phyloP scores from a whole-genome alignment of 2,888 invertebrate species.

The Formica aserva region DNA sequence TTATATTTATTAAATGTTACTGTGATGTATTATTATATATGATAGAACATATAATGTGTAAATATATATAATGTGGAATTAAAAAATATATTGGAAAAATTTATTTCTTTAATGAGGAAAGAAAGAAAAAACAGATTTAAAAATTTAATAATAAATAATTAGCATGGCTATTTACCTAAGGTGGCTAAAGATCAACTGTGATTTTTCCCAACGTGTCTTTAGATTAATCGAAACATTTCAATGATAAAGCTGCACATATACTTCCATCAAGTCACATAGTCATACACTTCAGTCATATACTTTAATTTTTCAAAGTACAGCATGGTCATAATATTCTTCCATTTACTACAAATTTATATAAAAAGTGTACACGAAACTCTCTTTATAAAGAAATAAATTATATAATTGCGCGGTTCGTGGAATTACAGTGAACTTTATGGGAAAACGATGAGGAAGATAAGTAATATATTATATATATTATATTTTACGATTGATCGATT shows the following conservation, averaged over 20 bases:
- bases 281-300: background rate
- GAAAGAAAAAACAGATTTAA: background rate
- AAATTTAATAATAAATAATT: background rate
- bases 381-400: slow-evolving; percentile 11
- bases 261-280: background rate
- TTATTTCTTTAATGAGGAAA: background rate
- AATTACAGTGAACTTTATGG: background rate
- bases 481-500: slow-evolving; percentile 56
- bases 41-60: background rate
- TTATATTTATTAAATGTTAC: background rate
- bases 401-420: background rate
- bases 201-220: background rate
- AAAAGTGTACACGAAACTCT: background rate
- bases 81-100: background rate
- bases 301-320: background rate
- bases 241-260: background rate
- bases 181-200: background rate
- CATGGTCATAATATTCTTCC: background rate
- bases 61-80: background rate
- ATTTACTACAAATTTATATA: background rate
- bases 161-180: slow-evolving; percentile 4
- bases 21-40: background rate
- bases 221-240: background rate
- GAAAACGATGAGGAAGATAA: background rate
- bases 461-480: background rate